Base-by-base conservation (phyloP, 2,888 invertebrate species). In the Chloroclysta siterata region DNA sequence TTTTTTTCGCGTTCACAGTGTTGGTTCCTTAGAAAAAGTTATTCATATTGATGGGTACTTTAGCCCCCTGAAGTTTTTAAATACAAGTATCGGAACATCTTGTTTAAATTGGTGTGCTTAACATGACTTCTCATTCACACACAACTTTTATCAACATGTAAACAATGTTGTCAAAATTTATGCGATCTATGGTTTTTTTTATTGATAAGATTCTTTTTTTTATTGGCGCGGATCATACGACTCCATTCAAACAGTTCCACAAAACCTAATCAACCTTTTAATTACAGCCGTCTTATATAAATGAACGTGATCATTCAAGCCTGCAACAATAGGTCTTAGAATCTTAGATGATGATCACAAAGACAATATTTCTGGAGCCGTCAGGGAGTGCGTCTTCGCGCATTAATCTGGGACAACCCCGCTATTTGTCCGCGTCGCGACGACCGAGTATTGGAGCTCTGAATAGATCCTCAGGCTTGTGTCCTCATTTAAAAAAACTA, bases 351-450 rank as follows among this genome's bases (percentile, higher is more conserved):
- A 55, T 60, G 17, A 63, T 57, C 57, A 52, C 33, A 42, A 47
- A 46, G 56, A 56, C 62, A 41, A 62, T 62, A 61, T 61, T 56
- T 47, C 56, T 56, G 13, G 41, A n/a, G 28, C 7, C 59, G 68
- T 70, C 66, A 39, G 53, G 47, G 41, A 55, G 62, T 63, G 53
- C 52, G 65, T 60, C 64, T 67, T 61, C 47, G 5, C 46, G 63
- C 61, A 71, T 71, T 67, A 65, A 71, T 68, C 68, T 62, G 55
- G 4, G 60, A 53, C 56, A 55, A 53, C 52, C 63, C 56, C 46
- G 55, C 62, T 53, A 71, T 71, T 67, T 71, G 68, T 71, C 68
- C 57, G 39, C 53, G 70, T 68, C 70, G 52, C 36, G 53, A 36
- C 17, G 22, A 60, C 54, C 57, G 46, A 17, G 17, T 14, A 46